Evolutionary conservation across 2,797 vertebrate species (phyloP), one percentile per base, ranked within the genome.

Genomic region (Enteromius fasciolatus): DNA sequence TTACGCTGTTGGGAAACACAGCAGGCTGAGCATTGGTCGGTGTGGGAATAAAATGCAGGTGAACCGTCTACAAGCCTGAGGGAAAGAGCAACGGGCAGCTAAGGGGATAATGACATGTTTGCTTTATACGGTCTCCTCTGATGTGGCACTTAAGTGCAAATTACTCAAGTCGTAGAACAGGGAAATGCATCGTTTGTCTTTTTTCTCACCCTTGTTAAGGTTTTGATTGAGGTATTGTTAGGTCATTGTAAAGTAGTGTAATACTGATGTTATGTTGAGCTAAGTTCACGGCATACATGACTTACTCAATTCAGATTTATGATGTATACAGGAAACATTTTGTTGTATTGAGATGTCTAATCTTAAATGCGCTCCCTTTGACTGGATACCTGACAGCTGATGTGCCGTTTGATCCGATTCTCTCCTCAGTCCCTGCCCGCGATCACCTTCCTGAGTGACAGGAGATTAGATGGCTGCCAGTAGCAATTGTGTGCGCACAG

Each of bases 91-190:
- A 81, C 86, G 88, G 88, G 91, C 91, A 90, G 90, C 89, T 92
- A 86, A 85, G 89, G 87, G 81, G 89, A 83, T 86, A 93, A 93
- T 95, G 92, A 89, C 89, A 90, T 91, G 90, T 92, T 91, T 91
- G 92, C 92, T 92, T 94, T 89, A 70, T 83, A 83, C 89, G 82
- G 86, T 90, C 87, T 59, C 87, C 87, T 91, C 92, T 93, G 91
- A 93, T 93, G 93, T 94, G 93, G 91, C 91, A 90, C 80, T 92
- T 91, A 93, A 93, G 92, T 87, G 91, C 88, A 92, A 93, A 90
- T 92, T 87, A 89, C 86, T 91, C 83, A 50, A 89, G 89, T 88
- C 83, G 88, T 89, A 89, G 54, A 87, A 88, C 64, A 44, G 77
- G 87, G 85, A 70, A 82, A 80, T 31, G 70, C 83, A n/a, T 84